Base-by-base conservation (phyloP, 1,140 invertebrate species). In the Tribolium castaneum region DNA sequence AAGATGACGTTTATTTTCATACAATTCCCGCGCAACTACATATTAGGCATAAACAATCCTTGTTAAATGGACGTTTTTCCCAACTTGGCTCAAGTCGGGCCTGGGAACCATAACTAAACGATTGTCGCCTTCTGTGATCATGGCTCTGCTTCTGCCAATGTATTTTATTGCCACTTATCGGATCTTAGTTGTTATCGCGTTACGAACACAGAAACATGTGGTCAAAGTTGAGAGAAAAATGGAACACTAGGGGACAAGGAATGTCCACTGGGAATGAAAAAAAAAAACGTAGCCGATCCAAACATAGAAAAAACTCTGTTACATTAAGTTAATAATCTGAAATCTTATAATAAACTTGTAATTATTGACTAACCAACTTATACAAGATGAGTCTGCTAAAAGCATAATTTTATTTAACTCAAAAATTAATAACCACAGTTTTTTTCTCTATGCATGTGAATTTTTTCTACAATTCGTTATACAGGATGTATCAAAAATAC, bases 11-110 rank as follows among this genome's bases (percentile, higher is more conserved):
- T 14, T 52, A 52, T 59, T 59, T 59, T 59, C 54, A 59, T 59
- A 59, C 54, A 30, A 59, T 59, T 22, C 54, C 51, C 22, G 22
- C 45, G 13, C n/a, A 45, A 14, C 19, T 70, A 70, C 34, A 70
- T 50, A 70, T 70, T 51, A 72, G 39, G 50, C 70, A 72, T 25
- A 72, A 72, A 49, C 34, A 72, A 72, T 50, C 70, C 70, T 49
- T 72, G 39, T 72, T 72, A 72, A 30, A 51, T 19, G 14, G 7
- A 70, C 6, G 39, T 9, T 52, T 7, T 72, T 19, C 14, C 70
- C 70, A 51, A 45, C 19, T 72, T 45, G 39, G 70, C 16, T 72
- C 39, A 51, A 13, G 50, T 50, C 16, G 70, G 50, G 50, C 70
- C 39, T 72, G 70, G 70, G 70, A 72, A 72, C 9, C 45, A 45